phyloP scores from a whole-genome alignment of 2,888 invertebrate genomes.

The Aphodius granarius region DNA sequence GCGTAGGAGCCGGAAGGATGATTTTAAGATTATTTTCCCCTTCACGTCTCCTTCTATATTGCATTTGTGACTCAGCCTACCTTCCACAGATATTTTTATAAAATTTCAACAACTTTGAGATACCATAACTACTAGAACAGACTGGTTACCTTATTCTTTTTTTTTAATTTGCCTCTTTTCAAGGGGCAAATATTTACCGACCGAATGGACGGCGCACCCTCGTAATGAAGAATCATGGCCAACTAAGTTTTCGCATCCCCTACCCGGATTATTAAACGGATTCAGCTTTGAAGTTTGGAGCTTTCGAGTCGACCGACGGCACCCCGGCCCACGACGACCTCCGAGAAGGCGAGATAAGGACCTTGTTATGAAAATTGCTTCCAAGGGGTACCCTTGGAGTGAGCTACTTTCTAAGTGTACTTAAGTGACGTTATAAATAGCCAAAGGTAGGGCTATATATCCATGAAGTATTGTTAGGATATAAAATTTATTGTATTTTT shows the following conservation, averaged over 20 bases:
- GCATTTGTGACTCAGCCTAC: neutral
- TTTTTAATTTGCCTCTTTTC: neutral
- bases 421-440: neutral
- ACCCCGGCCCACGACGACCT: neutral
- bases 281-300: neutral
- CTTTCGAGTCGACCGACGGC: neutral
- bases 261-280: neutral
- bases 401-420: neutral
- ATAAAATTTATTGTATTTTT: too few relatives aligned
- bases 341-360: neutral
- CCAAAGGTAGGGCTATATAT: too few relatives aligned
- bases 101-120: too few relatives aligned
- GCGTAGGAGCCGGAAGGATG: neutral
- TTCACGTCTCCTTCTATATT: neutral
- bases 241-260: neutral
- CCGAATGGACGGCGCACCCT: neutral
- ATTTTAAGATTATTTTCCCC: neutral
- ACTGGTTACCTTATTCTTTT: neutral
- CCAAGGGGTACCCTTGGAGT: neutral
- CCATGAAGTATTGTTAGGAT: too few relatives aligned
- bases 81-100: neutral
- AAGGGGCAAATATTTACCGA: neutral
- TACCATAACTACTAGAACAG: neutral
- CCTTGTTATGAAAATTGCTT: neutral
- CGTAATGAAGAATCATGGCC: neutral